phyloP scores from a whole-genome alignment of 1,140 invertebrate species.

The Drosophila athabasca region DNA sequence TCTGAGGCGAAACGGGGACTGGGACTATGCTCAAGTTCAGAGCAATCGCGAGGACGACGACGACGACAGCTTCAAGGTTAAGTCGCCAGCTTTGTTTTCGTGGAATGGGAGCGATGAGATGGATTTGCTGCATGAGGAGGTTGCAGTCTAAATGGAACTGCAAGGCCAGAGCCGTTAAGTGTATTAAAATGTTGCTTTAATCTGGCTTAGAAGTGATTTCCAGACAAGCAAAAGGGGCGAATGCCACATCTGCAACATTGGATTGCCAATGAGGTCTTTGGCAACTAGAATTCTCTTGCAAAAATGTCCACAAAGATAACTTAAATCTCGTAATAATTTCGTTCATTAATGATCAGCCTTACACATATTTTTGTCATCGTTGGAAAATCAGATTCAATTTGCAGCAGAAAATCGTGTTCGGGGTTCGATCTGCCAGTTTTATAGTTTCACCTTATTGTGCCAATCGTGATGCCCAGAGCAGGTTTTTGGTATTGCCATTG shows the following conservation, averaged over 20 bases:
- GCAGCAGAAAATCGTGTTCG: slow-evolving; percentile 36
- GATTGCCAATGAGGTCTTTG: too few relatives aligned
- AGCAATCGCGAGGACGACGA: slow-evolving; percentile 31
- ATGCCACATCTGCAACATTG: background rate
- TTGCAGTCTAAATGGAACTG: slow-evolving; percentile 32
- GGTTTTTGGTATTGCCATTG: slow-evolving; percentile 10
- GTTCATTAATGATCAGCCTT: slow-evolving; percentile 6
- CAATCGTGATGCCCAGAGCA: slow-evolving; percentile 36
- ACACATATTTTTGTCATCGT: background rate
- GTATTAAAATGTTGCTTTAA: slow-evolving; percentile 50
- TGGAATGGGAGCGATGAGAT: slow-evolving; percentile 14
- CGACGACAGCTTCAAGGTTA: slow-evolving; percentile 66
- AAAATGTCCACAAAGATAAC: background rate
- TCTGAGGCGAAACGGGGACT: slow-evolving; percentile 13
- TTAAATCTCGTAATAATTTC: slow-evolving; percentile 9
- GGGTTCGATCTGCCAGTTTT: slow-evolving; percentile 29
- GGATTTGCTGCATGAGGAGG: slow-evolving; percentile 38
- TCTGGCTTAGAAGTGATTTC: slow-evolving; percentile 38
- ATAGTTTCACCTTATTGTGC: slow-evolving; percentile 49
- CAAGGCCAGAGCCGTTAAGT: slow-evolving; percentile 51
- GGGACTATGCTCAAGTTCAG: slow-evolving; percentile 26
- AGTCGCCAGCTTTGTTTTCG: slow-evolving; percentile 43
- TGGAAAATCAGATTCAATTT: slow-evolving; percentile 35
- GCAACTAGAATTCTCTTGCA: too few relatives aligned
- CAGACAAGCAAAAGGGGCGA: background rate